Evolutionary conservation across 2,113 vertebrate species (phyloP), one percentile per base, ranked within the genome.

Genomic region (Andinoacara biseriatus): DNA sequence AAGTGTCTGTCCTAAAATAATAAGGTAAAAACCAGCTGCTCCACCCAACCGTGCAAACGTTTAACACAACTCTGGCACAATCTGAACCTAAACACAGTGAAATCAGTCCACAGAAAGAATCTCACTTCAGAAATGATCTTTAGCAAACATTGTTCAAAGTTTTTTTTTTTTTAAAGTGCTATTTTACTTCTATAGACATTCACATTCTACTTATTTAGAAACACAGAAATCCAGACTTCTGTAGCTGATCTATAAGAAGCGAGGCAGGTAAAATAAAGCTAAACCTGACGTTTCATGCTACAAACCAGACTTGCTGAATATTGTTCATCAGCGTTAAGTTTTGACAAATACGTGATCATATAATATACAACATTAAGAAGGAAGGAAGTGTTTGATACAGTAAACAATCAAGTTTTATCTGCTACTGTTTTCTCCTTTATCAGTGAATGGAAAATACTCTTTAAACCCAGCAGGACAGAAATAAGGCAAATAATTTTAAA

Each of bases 41-140:
- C 29, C 52, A 29, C 77, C 22, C 10, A 38, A 18, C 61, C 67
- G 31, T 57, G 52, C 77, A 78, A 67, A 43, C 75, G 38, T 17
- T 35, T 38, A 82, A 82, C 80, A 24, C 56, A 63, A 76, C 62
- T 72, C 74, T 69, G 65, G 24, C 43, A 52, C 65, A 69, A 69
- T 52, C 43, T 76, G 46, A 80, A 54, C 10, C 62, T 74, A 80
- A 85, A 79, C 89, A 90, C 87, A 93, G 87, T 89, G 86, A 76
- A 88, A 82, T 76, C 84, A 76, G 85, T 89, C 40, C 1, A 58
- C 17, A 82, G 43, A 54, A 72, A 72, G 31, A 0, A 72, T 72
- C 43, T 72, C 67, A 54, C 67, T 14, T 54, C 52, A 54, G 26
- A 72, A 72, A 72, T 54, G 1, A 72, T 26, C 18, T 33, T 52